These are phyloP conservation scores for Chelonus insularis DNA, from an alignment of 1,140 invertebrate genomes.

Conservation along the genomic window DNA sequence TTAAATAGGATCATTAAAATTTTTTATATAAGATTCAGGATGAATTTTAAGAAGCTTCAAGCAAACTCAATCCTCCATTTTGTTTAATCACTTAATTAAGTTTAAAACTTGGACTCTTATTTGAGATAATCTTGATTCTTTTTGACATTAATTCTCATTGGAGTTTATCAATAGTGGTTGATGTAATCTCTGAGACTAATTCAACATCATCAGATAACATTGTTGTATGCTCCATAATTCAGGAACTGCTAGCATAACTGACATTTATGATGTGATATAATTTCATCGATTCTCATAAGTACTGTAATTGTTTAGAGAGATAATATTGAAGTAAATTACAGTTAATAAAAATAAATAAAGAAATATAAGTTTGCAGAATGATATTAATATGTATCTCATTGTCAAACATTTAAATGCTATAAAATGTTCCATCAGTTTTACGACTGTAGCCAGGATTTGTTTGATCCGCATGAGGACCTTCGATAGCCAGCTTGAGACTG, in stretches of 20 bases:
- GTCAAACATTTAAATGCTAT: conserved; percentile 44
- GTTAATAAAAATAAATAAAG: not conserved
- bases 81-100: too few relatives aligned
- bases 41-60: too few relatives aligned
- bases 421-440: conserved; percentile 59
- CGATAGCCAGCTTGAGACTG: conserved; percentile 56
- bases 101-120: too few relatives aligned
- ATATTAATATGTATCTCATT: not conserved
- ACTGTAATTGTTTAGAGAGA: not conserved
- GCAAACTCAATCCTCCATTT: too few relatives aligned
- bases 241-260: conserved; percentile 14
- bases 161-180: conserved; percentile 19
- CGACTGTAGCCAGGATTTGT: conserved; percentile 58
- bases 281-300: too few relatives aligned
- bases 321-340: not conserved
- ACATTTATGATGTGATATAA: not conserved
- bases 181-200: conserved; percentile 38
- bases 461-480: conserved; percentile 54
- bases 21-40: too few relatives aligned
- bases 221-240: conserved; percentile 28
- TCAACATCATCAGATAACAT: conserved; percentile 42
- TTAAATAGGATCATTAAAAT: too few relatives aligned
- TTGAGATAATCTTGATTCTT: too few relatives aligned
- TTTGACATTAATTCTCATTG: not conserved
- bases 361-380: not conserved